Base-by-base conservation (phyloP, 1,140 invertebrate genomes). In the Ditylenchus dipsaci region DNA sequence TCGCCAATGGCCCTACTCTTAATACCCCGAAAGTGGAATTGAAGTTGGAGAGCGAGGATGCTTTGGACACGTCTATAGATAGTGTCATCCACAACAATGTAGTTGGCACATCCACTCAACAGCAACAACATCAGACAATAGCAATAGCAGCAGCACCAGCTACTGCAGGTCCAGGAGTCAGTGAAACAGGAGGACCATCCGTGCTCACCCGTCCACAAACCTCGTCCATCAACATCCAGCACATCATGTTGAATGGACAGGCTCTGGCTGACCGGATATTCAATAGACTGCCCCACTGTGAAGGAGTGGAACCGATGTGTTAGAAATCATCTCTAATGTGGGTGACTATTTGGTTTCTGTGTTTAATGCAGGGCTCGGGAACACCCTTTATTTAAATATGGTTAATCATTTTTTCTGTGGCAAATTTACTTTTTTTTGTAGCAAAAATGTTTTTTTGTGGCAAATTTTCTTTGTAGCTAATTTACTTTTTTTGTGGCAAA, bases 211-310 rank as follows among this genome's bases (percentile, higher is more conserved):
- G 59, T 43, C n/a, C 59, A 5, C 59, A 30, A 1, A 43, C 26
- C 29, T 23, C 38, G 5, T 21, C 30, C 1, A 42, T 29, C 67
- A 30, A 76, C 47, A 21, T 75, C 19, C 75, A 69, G 19, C 56
- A 42, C n/a, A 78, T 61, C 45, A n/a, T 75, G 9, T 42, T 75
- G 17, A 64, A 77, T 33, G 29, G 76, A 15, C 66, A 76, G 19
- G 70, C 53, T 0, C 33, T 75, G 0, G 47, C 49, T 9, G 62
- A 72, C 15, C 38, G 71, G n/a, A 65, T 75, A 29, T 57, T 66
- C 47, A 42, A 33, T 38, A 33, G 61, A 21, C 61, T 75, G 73
- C 75, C 75, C 21, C 63, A 78, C 23, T 69, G 65, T 47, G 61
- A 71, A 38, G 62, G 45, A 11, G 53, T 75, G 43, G 74, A 75